A percentile compares a stretch with the other conserved stretches of the same genome.
Conservation (phyloP, 2,888 invertebrate genomes). For the Agrypnus murinus region DNA sequence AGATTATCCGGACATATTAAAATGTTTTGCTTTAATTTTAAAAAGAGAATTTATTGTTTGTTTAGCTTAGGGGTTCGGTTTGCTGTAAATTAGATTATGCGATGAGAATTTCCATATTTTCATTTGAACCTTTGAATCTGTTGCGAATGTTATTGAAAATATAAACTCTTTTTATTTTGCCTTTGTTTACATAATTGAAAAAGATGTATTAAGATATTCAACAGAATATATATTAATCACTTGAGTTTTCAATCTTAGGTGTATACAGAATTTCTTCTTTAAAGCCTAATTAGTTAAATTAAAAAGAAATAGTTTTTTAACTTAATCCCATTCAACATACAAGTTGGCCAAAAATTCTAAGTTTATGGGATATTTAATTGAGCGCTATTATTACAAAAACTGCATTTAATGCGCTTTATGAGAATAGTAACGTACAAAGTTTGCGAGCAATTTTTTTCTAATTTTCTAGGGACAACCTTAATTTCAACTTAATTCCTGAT, state of each 20-base stretch:
- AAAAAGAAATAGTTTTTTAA: no score
- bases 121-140: slow-evolving; percentile 11
- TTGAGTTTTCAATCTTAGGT: no score
- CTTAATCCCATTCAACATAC: no score
- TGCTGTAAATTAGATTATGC: background rate
- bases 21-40: no score
- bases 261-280: no score
- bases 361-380: no score
- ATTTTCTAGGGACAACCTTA: background rate
- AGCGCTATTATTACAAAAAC: slow-evolving; percentile 14
- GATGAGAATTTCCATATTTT: background rate
- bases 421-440: slow-evolving; percentile 27
- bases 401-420: background rate
- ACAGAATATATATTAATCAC: background rate
- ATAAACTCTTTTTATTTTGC: background rate
- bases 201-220: background rate
- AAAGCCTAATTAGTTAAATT: no score
- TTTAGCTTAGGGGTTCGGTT: background rate
- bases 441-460: slow-evolving; percentile 8
- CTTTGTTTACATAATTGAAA: slow-evolving; percentile 8
- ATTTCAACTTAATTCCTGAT: slow-evolving; percentile 7
- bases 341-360: no score
- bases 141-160: slow-evolving; percentile 8
- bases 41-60: background rate
- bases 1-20: background rate